phyloP scores from a whole-genome alignment of 1,140 invertebrate species.

The Campoletis sonorensis region DNA sequence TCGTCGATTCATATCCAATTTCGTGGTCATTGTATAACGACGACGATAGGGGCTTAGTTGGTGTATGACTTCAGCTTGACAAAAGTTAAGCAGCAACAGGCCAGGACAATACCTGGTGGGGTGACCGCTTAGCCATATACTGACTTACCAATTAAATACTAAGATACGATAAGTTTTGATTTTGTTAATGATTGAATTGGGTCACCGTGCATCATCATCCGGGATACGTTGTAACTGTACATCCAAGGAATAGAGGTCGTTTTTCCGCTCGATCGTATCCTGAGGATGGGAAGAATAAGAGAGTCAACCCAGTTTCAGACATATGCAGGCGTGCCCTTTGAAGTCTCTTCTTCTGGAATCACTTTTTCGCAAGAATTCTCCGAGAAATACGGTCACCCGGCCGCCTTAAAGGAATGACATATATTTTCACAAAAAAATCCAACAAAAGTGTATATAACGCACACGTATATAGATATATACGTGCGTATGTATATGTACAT shows the following conservation, averaged over 20 bases:
- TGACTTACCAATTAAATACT: too few species aligned
- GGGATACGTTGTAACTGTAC: neutral
- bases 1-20: too few species aligned
- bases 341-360: neutral
- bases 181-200: too few species aligned
- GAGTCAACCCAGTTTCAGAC: neutral
- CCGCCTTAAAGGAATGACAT: neutral
- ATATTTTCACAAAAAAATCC: neutral
- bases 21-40: too few species aligned
- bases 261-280: neutral
- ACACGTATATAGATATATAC: too few species aligned
- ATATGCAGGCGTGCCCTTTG: constrained; percentile 24
- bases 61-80: too few species aligned
- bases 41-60: too few species aligned
- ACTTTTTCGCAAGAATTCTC: neutral
- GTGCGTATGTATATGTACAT: too few species aligned
- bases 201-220: neutral
- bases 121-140: too few species aligned
- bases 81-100: too few species aligned
- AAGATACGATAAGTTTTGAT: too few species aligned
- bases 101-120: too few species aligned
- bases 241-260: neutral
- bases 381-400: constrained; percentile 31
- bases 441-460: neutral
- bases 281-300: neutral